These are phyloP conservation scores for Nematolebias whitei DNA, from an alignment of 2,113 vertebrate species.

Conservation along the genomic window DNA sequence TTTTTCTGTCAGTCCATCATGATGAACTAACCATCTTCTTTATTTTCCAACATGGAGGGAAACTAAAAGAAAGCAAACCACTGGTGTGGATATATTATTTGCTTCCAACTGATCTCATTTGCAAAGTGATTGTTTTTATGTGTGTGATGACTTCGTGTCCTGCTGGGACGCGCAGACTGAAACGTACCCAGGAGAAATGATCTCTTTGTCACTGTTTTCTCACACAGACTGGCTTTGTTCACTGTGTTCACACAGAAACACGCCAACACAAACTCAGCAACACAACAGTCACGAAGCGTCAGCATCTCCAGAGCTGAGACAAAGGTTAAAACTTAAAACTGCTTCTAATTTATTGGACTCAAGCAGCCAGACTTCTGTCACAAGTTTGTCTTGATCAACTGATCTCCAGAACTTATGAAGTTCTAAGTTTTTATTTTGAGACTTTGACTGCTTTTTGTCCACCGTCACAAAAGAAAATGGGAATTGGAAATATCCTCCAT, in stretches of 20 bases:
- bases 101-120: conserved; percentile 72
- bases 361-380: too few relatives aligned
- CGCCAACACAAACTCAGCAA: background rate
- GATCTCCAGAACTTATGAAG: too few relatives aligned
- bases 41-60: conserved; percentile 38
- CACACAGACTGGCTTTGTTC: conserved; percentile 12
- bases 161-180: conserved; percentile 44
- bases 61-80: conserved; percentile 53
- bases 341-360: background rate
- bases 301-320: background rate
- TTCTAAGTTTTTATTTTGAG: too few relatives aligned
- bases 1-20: conserved; percentile 40
- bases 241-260: background rate
- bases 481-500: too few relatives aligned
- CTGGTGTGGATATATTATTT: conserved; percentile 54
- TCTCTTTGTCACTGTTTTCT: conserved; percentile 23
- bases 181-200: conserved; percentile 23
- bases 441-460: too few relatives aligned
- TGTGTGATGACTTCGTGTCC: conserved; percentile 38
- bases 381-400: too few relatives aligned
- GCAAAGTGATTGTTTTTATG: conserved; percentile 73
- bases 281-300: background rate
- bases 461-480: too few relatives aligned
- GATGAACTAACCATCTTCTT: conserved; percentile 26
- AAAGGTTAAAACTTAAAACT: background rate